Percentiles rank a stretch among this genome's conserved stretches.
Conservation (phyloP, 2,888 invertebrate genomes). For the Callyntrura guangdongensis region DNA sequence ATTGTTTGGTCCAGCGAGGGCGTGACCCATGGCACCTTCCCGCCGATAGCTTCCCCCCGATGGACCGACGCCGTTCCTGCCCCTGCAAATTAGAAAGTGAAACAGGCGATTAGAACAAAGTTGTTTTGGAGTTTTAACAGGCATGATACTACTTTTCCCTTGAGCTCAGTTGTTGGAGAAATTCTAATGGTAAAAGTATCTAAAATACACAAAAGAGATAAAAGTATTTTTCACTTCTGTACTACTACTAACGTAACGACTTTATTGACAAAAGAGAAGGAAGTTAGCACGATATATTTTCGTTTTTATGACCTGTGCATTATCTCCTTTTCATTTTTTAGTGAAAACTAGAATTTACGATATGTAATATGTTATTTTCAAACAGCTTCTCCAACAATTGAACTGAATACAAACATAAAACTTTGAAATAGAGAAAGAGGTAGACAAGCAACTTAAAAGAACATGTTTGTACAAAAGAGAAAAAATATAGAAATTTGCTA, state of each 20-base stretch:
- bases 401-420: constrained; percentile 51
- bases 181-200: too few species aligned
- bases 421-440: constrained; percentile 57
- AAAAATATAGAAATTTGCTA: constrained; percentile 66
- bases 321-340: too few species aligned
- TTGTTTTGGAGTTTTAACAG: neutral
- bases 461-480: constrained; percentile 59
- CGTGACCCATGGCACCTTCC: constrained; percentile 88
- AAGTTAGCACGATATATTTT: too few species aligned
- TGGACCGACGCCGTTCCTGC: constrained; percentile 87
- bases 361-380: neutral
- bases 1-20: constrained; percentile 90
- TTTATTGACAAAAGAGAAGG: too few species aligned
- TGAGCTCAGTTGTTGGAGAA: constrained; percentile 42
- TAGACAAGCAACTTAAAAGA: constrained; percentile 70
- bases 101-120: neutral
- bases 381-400: constrained; percentile 38
- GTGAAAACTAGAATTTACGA: too few species aligned
- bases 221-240: neutral
- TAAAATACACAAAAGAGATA: neutral
- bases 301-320: too few species aligned
- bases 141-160: constrained; percentile 14
- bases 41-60: constrained; percentile 85
- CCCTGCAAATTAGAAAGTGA: constrained; percentile 84
- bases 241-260: too few species aligned